Base-by-base conservation (phyloP, 2,888 invertebrate species). In the Tholera decimalis region DNA sequence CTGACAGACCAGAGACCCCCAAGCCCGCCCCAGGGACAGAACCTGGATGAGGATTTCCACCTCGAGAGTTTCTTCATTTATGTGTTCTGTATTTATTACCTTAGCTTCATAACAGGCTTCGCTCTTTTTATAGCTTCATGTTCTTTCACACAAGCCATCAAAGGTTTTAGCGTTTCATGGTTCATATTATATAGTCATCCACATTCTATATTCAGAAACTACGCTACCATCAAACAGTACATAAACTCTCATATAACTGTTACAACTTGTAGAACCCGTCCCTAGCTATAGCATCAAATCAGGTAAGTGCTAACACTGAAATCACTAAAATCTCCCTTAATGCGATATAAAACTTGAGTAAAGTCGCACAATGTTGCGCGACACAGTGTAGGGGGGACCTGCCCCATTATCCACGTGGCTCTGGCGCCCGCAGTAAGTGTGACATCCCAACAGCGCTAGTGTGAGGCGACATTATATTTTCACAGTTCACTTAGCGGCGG, bases 401-500 rank as follows among this genome's bases (percentile, higher is more conserved):
- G n/a, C n/a, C n/a, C n/a, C n/a, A n/a, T n/a, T n/a, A n/a, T 2
- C 6, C 13, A n/a, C 24, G 35, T 37, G 35, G 28, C 11, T 13
- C 24, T 15, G 7, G 13, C n/a, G 11, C 8, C 51, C n/a, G 26
- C 33, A 28, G 18, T 28, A 47, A 65, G 61, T 60, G 46, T 39
- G 18, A 22, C 33, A 39, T 39, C 26, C 18, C 61, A 33, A 11
- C 46, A 22, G 33, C 33, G 8, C 24, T 20, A 20, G 44, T n/a
- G n/a, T 20, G 18, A 30, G 30, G 55, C 43, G 30, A n/a, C 74
- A 68, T 78, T 78, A 75, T 54, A 68, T 51, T 73, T 78, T 73
- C 79, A 75, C 68, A 73, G 79, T 68, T 57, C 79, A 75, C 68
- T 75, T 74, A 73, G 75, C 50, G 39, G 54, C 46, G 39, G 47